A percentile compares a stretch with the other conserved stretches of the same genome.
These are phyloP conservation scores for Lampris incognitus DNA, from an alignment of 2,113 vertebrate species.

Conservation along the genomic window DNA sequence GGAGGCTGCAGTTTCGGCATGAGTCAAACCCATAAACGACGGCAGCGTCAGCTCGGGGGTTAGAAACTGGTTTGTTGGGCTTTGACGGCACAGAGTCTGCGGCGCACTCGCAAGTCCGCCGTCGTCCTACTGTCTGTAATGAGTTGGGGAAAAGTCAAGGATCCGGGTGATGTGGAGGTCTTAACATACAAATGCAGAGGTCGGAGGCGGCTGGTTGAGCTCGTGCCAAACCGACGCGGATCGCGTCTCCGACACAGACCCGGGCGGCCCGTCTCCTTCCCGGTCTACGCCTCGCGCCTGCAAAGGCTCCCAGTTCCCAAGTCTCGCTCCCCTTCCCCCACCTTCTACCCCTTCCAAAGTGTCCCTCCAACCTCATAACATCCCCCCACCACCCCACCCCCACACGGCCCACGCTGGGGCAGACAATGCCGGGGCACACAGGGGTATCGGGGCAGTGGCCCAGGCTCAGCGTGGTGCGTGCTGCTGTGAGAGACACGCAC, in stretches of 20 bases:
- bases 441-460: slow-evolving; percentile 72
- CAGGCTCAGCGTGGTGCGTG: slow-evolving; percentile 71
- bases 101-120: not conserved
- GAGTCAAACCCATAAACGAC: slow-evolving; percentile 27
- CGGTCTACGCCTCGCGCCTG: slow-evolving; percentile 24
- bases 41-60: slow-evolving; percentile 6
- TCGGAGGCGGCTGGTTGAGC: slow-evolving; percentile 30
- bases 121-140: slow-evolving; percentile 15
- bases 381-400: not conserved
- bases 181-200: slow-evolving; percentile 58
- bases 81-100: slow-evolving; percentile 1
- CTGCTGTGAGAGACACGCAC: slow-evolving; percentile 77
- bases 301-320: slow-evolving; percentile 53
- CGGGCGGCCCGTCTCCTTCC: not conserved
- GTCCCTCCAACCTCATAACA: slow-evolving; percentile 6
- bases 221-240: slow-evolving; percentile 34
- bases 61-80: slow-evolving; percentile 39
- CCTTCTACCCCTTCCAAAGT: slow-evolving; percentile 30
- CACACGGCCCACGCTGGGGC: slow-evolving; percentile 67
- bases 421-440: slow-evolving; percentile 74
- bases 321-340: slow-evolving; percentile 69
- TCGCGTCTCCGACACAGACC: slow-evolving; percentile 15
- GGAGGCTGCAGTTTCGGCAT: slow-evolving; percentile 19
- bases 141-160: not conserved
- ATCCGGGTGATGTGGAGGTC: slow-evolving; percentile 14